Base-by-base conservation (phyloP, 2,888 invertebrate genomes). In the Actias luna region DNA sequence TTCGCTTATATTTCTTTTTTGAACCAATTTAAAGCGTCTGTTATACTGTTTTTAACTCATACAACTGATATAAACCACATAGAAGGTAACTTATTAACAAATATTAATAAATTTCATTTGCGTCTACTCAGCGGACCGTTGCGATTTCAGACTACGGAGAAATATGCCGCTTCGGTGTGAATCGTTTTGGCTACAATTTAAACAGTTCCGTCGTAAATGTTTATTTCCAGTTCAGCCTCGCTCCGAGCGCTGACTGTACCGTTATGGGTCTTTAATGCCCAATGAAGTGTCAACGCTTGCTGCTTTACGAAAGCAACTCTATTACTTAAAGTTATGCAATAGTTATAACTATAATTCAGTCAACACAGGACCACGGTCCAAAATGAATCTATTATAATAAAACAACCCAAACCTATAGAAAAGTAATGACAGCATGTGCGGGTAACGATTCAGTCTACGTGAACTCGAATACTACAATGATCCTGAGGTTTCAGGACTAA, bases 121-220 rank as follows among this genome's bases (percentile, higher is more conserved):
- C 22, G 46, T 50, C 46, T 50, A 50, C 12, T 50, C 46, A 50
- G 25, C 46, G 46, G 10, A 50, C 22, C 22, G 12, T 0, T 50
- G 25, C 46, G 10, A 50, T 50, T 50, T 46, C 25, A 50, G 25
- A 25, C 46, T 50, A 50, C 46, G 12, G 10, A 50, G 46, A 50
- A 50, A 50, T 25, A 50, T 25, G 25, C 22, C 25, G 22, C 46
- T 46, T 22, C 25, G 46, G 46, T 50, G 46, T 50, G 46, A 89
- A 87, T 85, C 89, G 88, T 87, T 88, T 84, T 83, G 87, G 87
- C 86, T 87, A 89, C 88, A 88, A 90, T 88, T 89, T 89, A 87
- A 87, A 83, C 84, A 85, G 73, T 78, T 79, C 74, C 84, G 85
- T 87, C 88, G 88, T 88, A 89, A 90, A 90, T 89, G 90, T 89